These are phyloP conservation scores for Meandrina meandrites DNA, from an alignment of 92 coral and sea anemone genomes.

Conservation along the genomic window DNA sequence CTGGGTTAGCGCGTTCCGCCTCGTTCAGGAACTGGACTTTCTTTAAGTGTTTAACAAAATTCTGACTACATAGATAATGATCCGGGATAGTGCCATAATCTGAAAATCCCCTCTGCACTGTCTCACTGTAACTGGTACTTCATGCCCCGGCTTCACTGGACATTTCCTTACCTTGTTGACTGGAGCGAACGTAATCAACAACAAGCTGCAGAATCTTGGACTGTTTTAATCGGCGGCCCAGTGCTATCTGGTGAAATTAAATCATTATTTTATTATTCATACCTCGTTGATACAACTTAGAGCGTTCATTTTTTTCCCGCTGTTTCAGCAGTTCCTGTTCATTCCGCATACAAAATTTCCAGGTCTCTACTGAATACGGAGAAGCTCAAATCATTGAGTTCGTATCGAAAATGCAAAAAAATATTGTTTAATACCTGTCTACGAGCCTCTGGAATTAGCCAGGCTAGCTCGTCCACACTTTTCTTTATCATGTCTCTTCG, in stretches of 20 bases:
- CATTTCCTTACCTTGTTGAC: constrained; percentile 16
- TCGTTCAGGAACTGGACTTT: too few relatives aligned
- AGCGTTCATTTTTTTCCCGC: too few relatives aligned
- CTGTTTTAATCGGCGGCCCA: constrained; percentile 11
- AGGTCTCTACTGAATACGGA: too few relatives aligned
- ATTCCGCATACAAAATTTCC: neutral
- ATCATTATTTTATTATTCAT: neutral
- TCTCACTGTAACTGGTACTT: too few relatives aligned
- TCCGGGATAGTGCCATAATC: too few relatives aligned
- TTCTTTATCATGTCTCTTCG: constrained; percentile 33
- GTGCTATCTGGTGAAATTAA: constrained; percentile 2
- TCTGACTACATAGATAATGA: too few relatives aligned
- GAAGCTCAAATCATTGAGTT: neutral
- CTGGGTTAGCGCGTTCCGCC: too few relatives aligned
- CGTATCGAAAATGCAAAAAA: neutral
- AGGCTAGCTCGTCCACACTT: constrained; percentile 25
- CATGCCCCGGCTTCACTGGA: too few relatives aligned
- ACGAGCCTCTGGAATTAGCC: constrained; percentile 32
- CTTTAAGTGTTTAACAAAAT: too few relatives aligned
- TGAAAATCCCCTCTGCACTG: too few relatives aligned
- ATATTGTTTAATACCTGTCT: constrained; percentile 6
- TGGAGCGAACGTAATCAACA: constrained; percentile 26
- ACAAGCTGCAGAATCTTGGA: constrained; percentile 36
- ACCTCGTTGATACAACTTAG: too few relatives aligned
- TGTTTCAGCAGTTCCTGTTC: neutral